Base-by-base conservation (phyloP, 2,797 vertebrate genomes). In the Acipenser ruthenus region DNA sequence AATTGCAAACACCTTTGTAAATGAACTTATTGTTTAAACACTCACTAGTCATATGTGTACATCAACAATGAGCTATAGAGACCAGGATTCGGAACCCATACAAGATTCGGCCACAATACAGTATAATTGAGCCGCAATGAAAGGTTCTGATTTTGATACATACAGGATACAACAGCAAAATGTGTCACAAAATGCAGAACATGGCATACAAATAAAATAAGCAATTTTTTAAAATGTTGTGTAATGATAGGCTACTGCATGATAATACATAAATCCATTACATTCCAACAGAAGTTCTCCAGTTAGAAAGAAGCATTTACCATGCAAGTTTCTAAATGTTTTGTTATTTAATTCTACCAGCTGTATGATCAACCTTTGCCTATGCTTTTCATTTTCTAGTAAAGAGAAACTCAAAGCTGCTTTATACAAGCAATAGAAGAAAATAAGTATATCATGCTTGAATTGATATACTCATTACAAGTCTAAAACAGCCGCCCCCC, bases 351-450 rank as follows among this genome's bases (percentile, higher is more conserved):
- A 18, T 72, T 77, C 69, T 73, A 75, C 58, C 68, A 61, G 64
- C 58, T 65, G 56, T 49, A 60, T 69, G 63, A 82, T 83, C 79
- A 84, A 67, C 37, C 71, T 64, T 53, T 75, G 83, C 85, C 82
- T 82, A 83, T 78, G 83, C 80, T 82, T 81, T 83, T 86, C 86
- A 89, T 90, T 86, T 87, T 80, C 79, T 82, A 81, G 73, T 77
- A 84, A 83, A 60, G 71, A 73, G 65, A 79, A 83, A 78, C 81
- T 74, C 66, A 74, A 78, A 84, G 80, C 80, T 77, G 67, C 72
- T 67, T 63, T 61, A 70, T 70, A 71, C 79, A 77, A 83, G 82
- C 80, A 74, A 80, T 60, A 74, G 78, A 85, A 71, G 76, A 80
- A 74, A 82, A 86, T 79, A 82, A 65, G 73, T 74, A 77, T 66